Base-by-base conservation (phyloP, 1,140 invertebrate species). In the Calosoma granatense region DNA sequence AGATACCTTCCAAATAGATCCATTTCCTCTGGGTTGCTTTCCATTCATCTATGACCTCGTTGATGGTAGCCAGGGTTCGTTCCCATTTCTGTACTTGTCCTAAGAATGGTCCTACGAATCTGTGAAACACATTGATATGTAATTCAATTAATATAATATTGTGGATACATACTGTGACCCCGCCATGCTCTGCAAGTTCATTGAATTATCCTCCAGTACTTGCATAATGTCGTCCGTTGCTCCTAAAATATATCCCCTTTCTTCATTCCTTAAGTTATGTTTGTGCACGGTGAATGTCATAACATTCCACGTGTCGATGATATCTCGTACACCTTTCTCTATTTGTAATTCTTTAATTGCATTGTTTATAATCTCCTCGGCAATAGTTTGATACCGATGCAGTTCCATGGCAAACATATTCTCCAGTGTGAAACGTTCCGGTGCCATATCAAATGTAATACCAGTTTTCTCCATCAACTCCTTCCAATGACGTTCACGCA, bases 391-490 rank as follows among this genome's bases (percentile, higher is more conserved):
- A 65, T 90, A 90, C 59, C 86, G 81, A 64, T 91, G 84, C 55
- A 94, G 68, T 65, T 95, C 85, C 90, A 96, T 94, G 1, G 83
- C 78, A 73, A 96, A 96, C 81, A 96, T 87, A 64, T 93, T 92
- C 58, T 89, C 85, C 55, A 95, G 72, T 0, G 90, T 95, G 64
- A 94, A 94, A 56, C 84, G 79, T 2, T 90, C 84, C 1, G 89
- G 82, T 1, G 86, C 78, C 84, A 94, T 93, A 66, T 94, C 90
- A 66, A 95, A 94, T 58, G 80, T 70, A 61, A 85, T 76, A 1
- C 88, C 87, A 39, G 92, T 95, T 70, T 89, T 91, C 4, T 79
- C 71, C 91, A 94, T 94, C 20, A 96, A 70, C 61, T 89, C 81
- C 57, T 83, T 81, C 92, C 92, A 95, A 73, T 95, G 92, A 23